Base-by-base conservation (phyloP, 2,797 vertebrate species). In the Pseudopleuronectes americanus region DNA sequence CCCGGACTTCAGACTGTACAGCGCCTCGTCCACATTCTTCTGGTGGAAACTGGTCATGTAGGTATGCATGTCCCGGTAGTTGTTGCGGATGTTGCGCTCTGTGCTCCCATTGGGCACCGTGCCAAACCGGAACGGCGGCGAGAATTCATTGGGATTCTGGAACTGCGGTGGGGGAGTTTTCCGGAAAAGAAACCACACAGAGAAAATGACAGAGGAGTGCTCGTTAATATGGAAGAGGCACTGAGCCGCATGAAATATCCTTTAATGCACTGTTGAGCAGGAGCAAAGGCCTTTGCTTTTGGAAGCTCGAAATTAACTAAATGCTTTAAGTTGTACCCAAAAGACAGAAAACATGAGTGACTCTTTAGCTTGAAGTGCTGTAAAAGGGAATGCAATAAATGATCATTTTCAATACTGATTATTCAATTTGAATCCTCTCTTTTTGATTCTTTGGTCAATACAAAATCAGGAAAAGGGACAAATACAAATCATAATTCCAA, bases 1-100 rank as follows among this genome's bases (percentile, higher is more conserved):
- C 98, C 98, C 98, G 17, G 89, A 92, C 93, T 99, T 99, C 84
- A 99, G 91, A 9, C 97, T 99, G 69, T 97, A 94, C 68, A 99
- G 90, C 0, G 98, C 98, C 80, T 99, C 98, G 3, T 98, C 95
- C 70, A 99, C 98, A 2, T 97, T 96, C 77, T 96, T 97, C 95
- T 99, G 98, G 91, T 99, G 98, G 94, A 97, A 99, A 93, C 97
- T 99, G 80, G 97, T 97, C 98, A 99, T 99, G 92, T 99, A 99
- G 89, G 94, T 87, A 85, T 99, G 98, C 98, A 99, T 99, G 91
- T 99, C 97, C 84, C 94, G 95, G 88, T 99, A 99, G 93, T 99
- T 99, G 95, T 99, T 99, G 88, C 98, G 96, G 88, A 99, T 99
- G 89, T 99, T 99, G 86, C 98, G 96, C 82, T 99, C 98, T 8